Conservation (phyloP, 2,113 vertebrate species). For the Capreolus pygargus region DNA sequence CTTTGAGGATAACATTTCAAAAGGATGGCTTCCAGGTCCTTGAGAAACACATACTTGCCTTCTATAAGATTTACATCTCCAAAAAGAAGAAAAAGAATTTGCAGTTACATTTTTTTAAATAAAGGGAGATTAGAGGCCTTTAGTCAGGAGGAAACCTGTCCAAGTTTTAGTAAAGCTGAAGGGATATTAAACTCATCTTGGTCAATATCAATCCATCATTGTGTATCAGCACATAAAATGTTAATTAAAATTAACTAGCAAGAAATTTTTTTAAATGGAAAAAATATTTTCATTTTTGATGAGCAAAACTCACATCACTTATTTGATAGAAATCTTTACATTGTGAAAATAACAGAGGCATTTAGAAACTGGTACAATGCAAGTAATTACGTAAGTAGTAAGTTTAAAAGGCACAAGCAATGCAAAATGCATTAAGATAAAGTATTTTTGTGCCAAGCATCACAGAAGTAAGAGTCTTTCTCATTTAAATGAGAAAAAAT, state of each 20-base stretch:
- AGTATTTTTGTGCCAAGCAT: neutral
- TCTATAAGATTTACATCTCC: neutral
- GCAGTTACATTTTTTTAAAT: neutral
- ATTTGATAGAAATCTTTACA: neutral
- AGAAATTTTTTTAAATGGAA: neutral
- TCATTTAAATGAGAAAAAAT: neutral
- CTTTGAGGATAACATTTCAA: neutral
- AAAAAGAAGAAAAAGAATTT: neutral
- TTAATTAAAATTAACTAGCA: neutral
- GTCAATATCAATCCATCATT: neutral
- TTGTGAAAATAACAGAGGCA: neutral
- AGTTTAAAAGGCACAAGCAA: neutral
- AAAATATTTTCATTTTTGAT: neutral
- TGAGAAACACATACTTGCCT: neutral
- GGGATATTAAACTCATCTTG: neutral
- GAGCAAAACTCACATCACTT: neutral
- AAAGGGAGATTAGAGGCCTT: neutral
- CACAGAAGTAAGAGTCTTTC: neutral
- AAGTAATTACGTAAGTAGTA: neutral
- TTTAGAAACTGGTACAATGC: neutral
- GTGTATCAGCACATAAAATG: neutral
- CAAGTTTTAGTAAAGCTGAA: neutral
- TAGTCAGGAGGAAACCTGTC: neutral
- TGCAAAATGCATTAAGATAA: neutral
- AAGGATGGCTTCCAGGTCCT: neutral